Percentiles rank a stretch among this genome's conserved stretches.
Conservation (phyloP, 30 jellyfish, hydroid and myxozoan genomes). For the Calvadosia cruxmelitensis region DNA sequence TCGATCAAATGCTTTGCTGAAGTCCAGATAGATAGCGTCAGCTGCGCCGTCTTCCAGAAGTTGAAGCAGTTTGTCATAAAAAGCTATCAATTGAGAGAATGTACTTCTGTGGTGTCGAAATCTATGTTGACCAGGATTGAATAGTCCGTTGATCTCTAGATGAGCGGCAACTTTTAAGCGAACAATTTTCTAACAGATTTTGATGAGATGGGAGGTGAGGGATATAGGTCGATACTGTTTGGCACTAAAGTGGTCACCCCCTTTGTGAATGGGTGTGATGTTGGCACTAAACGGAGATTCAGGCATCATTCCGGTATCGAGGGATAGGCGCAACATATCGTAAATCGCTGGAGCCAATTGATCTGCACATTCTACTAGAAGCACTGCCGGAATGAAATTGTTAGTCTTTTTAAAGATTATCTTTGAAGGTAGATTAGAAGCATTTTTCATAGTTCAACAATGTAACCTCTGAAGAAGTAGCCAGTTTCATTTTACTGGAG, state of each 20-base stretch:
- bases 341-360: constrained; percentile 1
- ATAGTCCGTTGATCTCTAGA: background rate
- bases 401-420: too few species aligned
- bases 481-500: too few species aligned
- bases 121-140: background rate
- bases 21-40: too few species aligned
- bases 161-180: background rate
- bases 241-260: background rate
- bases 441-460: too few species aligned
- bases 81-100: background rate
- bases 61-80: background rate
- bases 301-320: background rate
- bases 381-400: too few species aligned
- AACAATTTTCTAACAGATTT: too few species aligned
- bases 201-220: background rate
- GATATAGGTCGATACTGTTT: background rate
- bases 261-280: background rate
- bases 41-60: background rate
- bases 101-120: background rate
- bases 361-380: background rate
- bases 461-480: too few species aligned
- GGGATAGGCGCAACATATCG: background rate
- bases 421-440: too few species aligned
- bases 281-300: background rate
- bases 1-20: too few species aligned